Evolutionary conservation across 2,797 vertebrate species (phyloP).

Genomic region (Microctenopoma lineatum): DNA sequence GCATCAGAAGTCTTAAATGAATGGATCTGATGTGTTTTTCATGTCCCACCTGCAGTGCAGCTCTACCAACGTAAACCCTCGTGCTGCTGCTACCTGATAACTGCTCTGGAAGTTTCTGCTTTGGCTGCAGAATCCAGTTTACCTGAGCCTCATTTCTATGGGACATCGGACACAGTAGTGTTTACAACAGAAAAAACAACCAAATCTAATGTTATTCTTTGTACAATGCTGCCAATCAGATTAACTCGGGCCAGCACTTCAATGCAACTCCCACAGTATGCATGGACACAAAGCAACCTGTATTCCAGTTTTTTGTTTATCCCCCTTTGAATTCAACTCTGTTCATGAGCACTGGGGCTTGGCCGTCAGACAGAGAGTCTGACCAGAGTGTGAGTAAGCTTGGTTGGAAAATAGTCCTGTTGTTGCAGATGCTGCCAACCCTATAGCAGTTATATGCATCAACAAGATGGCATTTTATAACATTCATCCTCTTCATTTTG

Average conservation of each 20-base stretch:
- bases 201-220: neutral
- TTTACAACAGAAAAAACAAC: neutral
- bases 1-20: too few species aligned
- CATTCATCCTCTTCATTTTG: neutral
- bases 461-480: neutral
- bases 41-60: too few species aligned
- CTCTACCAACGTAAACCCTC: neutral
- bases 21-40: too few species aligned
- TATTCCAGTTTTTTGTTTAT: constrained; percentile 13
- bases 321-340: neutral
- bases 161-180: neutral
- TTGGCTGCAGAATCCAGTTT: neutral
- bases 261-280: neutral
- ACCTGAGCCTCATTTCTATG: neutral
- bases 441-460: neutral
- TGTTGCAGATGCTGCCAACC: neutral
- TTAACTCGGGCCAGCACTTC: neutral
- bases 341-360: constrained; percentile 2
- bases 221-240: neutral
- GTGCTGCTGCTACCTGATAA: neutral
- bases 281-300: neutral
- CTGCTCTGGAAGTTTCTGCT: neutral
- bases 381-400: constrained; percentile 3
- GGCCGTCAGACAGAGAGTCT: constrained; percentile 5
- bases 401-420: neutral